Conservation (phyloP, 37 sponge, comb jelly and placozoan species). For the Crambe crambe region DNA sequence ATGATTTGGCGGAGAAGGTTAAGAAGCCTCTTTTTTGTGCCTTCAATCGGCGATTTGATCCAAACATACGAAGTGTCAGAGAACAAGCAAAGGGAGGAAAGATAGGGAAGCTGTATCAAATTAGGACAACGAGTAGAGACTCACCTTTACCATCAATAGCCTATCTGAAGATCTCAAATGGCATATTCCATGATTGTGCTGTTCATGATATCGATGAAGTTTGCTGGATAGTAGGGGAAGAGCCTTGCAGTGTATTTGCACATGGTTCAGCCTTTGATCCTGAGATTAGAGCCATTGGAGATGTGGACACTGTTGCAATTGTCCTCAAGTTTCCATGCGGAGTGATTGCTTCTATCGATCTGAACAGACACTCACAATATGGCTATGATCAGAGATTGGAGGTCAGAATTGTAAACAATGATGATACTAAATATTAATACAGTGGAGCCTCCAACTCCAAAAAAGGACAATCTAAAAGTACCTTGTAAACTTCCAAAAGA, state of each 20-base stretch:
- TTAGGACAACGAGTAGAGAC: slow-evolving; percentile 73
- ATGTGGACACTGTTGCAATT: slow-evolving; percentile 82
- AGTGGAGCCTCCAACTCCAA: not conserved
- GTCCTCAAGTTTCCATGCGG: slow-evolving; percentile 80
- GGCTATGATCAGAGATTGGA: slow-evolving; percentile 88
- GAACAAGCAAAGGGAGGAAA: slow-evolving; percentile 54
- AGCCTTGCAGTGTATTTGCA: slow-evolving; percentile 55
- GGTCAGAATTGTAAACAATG: too few species aligned
- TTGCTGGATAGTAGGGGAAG: slow-evolving; percentile 71
- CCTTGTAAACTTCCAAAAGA: too few species aligned
- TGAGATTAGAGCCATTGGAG: slow-evolving; percentile 58
- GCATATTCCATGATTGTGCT: slow-evolving; percentile 85
- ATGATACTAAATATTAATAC: too few species aligned
- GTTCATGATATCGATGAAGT: slow-evolving; percentile 87
- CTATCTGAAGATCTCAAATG: slow-evolving; percentile 71
- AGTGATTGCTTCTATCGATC: slow-evolving; percentile 63
- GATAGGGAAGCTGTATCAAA: slow-evolving; percentile 64
- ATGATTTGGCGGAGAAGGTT: slow-evolving; percentile 46
- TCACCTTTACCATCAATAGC: slow-evolving; percentile 72
- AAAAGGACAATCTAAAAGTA: too few species aligned
- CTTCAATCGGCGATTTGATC: slow-evolving; percentile 85
- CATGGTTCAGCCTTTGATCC: slow-evolving; percentile 36
- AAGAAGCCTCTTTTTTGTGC: slow-evolving; percentile 72
- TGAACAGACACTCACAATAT: slow-evolving; percentile 76
- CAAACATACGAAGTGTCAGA: slow-evolving; percentile 38